Evolutionary conservation across 2,888 invertebrate species (phyloP), one percentile per base, ranked within the genome.

Genomic region (Eupeodes luniger): DNA sequence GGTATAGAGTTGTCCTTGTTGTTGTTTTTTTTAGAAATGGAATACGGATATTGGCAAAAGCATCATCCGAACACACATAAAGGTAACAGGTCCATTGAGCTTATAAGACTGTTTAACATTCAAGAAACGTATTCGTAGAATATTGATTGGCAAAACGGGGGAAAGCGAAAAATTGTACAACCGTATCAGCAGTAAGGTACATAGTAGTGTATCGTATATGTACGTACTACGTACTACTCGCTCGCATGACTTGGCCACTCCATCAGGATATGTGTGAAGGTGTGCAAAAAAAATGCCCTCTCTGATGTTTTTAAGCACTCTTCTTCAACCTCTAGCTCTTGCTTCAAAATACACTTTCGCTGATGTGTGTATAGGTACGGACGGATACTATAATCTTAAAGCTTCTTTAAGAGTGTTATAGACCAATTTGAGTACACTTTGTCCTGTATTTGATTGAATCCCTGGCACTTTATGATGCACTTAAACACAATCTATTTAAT

Each of bases 71-170:
- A 40, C 40, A 79, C 51, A 81, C 77, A 67, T 81, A 74, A 85
- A 88, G 88, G 88, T 88, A 88, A 88, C 88, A 88, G 88, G 88
- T 88, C 88, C 84, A 85, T 85, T 83, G 61, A 84, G 83, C 80
- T 76, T 78, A 34, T 27, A 78, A 81, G 81, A 57, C 88, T 90
- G 85, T 89, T 92, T 92, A 92, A 90, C 91, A 92, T 93, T 91
- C 92, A 92, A 91, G 90, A 91, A 91, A 90, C 92, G 91, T 91
- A 83, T 81, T 36, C 83, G 80, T 90, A 91, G 91, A 91, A 91
- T 92, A 92, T 92, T 92, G 93, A 92, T 93, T 92, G 93, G 92
- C 92, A 92, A 91, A 92, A 91, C 91, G 81, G 81, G 88, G 88
- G 88, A 88, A 84, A 88, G 78, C 88, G 77, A 80, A 81, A 81